Evolutionary conservation across 92 coral and sea anemone species (phyloP), one percentile per base, ranked within the genome.

Genomic region (Zoanthus sociatus): DNA sequence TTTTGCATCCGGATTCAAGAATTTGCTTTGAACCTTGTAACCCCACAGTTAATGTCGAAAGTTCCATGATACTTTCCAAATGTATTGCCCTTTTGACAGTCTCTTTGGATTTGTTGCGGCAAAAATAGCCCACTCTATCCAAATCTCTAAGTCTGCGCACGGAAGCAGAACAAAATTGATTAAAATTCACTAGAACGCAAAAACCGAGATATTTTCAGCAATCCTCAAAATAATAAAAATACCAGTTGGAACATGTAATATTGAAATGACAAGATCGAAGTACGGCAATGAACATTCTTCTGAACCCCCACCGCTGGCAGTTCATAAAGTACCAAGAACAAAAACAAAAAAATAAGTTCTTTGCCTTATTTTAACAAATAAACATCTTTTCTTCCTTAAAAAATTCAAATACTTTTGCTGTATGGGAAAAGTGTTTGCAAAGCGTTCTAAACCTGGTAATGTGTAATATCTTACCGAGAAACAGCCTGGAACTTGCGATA

Each of bases 1-100:
- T 89, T 76, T 94, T 94, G 67, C 50, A 58, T 61, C 98, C 93
- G 71, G 87, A 78, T 79, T 75, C 91, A 79, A 83, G 77, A 77
- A 90, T 86, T 88, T 90, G 87, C 86, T 83, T 88, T 56, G 91
- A 88, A 55, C 89, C 90, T 51, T 89, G 86, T 81, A 81, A 26
- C 76, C 61, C 74, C 20, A 81, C 85, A 64, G 85, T 37, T 73
- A 81, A 46, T 20, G 85, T 81, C 58, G 85, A 81, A 81, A 81
- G 85, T 81, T 81, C 85, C 85, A 81, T 81, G 75, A 67, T 81
- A 81, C 20, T 33, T 61, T 81, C 75, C 85, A 81, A 81, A 81
- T 81, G 85, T 81, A 67, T 46, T 81, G 85, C 58, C 85, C 85
- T 81, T 81, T 81, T 81, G 85, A 73, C 85, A 81, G 85, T 50